Evolutionary conservation across 2,888 invertebrate species (phyloP).

Genomic region (Synergus itoensis): DNA sequence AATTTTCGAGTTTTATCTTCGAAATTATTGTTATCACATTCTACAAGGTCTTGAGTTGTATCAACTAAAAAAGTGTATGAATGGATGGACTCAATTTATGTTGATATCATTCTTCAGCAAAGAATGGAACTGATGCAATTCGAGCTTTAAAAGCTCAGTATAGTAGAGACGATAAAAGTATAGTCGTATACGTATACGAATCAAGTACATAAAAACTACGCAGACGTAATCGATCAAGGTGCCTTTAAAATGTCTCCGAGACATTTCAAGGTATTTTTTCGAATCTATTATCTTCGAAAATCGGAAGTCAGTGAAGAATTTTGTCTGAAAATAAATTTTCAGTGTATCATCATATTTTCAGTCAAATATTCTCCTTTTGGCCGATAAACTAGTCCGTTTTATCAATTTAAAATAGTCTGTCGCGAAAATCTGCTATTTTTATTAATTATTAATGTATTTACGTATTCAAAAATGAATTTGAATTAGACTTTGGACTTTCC

Average conservation of each 20-base stretch:
- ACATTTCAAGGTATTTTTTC: not conserved
- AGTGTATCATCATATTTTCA: too few species aligned
- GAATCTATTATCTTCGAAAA: not conserved
- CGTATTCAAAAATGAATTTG: not conserved
- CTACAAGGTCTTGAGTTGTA: too few species aligned
- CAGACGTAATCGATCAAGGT: not conserved
- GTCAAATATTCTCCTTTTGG: too few species aligned
- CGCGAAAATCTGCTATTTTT: not conserved
- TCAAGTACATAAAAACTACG: not conserved
- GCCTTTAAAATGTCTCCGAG: constrained; percentile 2
- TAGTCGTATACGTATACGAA: not conserved
- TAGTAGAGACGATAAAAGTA: not conserved
- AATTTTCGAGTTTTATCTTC: too few species aligned
- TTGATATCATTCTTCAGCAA: too few species aligned
- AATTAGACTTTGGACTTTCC: not conserved
- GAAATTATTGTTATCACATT: too few species aligned
- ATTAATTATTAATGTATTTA: not conserved
- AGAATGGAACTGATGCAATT: not conserved
- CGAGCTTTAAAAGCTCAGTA: not conserved
- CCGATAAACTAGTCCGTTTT: too few species aligned
- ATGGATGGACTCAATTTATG: too few species aligned
- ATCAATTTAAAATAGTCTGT: too few species aligned
- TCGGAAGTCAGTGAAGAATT: not conserved
- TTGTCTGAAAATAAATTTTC: not conserved
- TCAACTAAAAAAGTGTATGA: too few species aligned